These are phyloP conservation scores for Heliconius charithonia DNA, from an alignment of 2,888 invertebrate species.

Conservation along the genomic window DNA sequence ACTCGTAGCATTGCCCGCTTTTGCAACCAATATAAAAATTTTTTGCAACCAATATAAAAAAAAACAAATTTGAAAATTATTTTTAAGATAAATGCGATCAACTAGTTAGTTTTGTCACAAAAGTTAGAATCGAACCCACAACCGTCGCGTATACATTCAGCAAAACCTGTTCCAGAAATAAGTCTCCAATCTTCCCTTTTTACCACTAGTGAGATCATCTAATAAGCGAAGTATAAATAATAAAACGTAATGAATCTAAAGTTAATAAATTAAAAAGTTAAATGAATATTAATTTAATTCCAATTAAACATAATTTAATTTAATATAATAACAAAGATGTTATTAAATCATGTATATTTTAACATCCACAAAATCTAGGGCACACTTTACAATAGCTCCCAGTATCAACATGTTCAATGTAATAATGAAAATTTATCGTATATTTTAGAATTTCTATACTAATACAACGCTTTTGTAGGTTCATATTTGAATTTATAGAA, in stretches of 20 bases:
- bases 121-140: too few relatives aligned
- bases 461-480: conserved; percentile 9
- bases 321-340: conserved; percentile 16
- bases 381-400: conserved; percentile 10
- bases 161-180: too few relatives aligned
- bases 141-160: too few relatives aligned
- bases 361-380: conserved; percentile 8
- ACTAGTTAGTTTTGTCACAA: too few relatives aligned
- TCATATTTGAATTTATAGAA: conserved; percentile 11
- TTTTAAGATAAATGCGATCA: too few relatives aligned
- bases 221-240: neutral
- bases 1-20: too few relatives aligned
- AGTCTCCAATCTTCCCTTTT: too few relatives aligned
- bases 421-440: conserved; percentile 25
- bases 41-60: too few relatives aligned
- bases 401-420: conserved; percentile 16
- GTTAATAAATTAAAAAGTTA: neutral
- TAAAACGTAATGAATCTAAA: neutral
- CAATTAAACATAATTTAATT: conserved; percentile 5
- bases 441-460: conserved; percentile 14
- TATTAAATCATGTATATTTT: conserved; percentile 27
- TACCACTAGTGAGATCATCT: neutral
- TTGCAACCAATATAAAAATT: too few relatives aligned
- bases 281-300: conserved; percentile 8
- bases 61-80: too few relatives aligned